Conservation (phyloP, 2,888 invertebrate species). For the Drosophila hamatofila region DNA sequence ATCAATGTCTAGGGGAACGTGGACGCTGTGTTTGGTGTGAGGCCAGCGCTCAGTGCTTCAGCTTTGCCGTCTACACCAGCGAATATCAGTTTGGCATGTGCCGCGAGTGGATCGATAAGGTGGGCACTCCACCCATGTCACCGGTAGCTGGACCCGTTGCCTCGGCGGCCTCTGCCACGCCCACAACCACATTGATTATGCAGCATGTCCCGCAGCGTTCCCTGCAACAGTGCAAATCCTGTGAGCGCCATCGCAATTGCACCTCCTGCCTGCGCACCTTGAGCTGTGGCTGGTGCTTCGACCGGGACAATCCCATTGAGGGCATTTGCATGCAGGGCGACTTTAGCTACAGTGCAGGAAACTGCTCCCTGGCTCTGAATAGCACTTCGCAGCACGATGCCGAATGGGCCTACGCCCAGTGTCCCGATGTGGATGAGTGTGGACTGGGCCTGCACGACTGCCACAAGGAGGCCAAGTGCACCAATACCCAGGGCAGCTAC, state of each 20-base stretch:
- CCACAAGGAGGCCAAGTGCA: conserved; percentile 95
- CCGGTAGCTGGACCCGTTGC: conserved; percentile 49
- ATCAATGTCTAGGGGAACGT: conserved; percentile 92
- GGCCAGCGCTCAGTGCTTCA: conserved; percentile 95
- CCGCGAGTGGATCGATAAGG: conserved; percentile 96
- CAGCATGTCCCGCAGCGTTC: conserved; percentile 70
- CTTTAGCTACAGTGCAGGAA: conserved; percentile 91
- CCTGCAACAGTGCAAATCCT: conserved; percentile 91
- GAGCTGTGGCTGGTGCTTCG: conserved; percentile 98
- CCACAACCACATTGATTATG: conserved; percentile 43
- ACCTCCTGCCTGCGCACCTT: conserved; percentile 92
- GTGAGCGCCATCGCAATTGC: conserved; percentile 91
- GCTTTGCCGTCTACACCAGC: conserved; percentile 97
- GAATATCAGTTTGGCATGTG: conserved; percentile 97
- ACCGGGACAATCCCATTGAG: conserved; percentile 93
- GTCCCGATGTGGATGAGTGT: conserved; percentile 98
- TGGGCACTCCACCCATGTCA: conserved; percentile 81
- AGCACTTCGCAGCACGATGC: conserved; percentile 87
- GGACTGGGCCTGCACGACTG: conserved; percentile 94
- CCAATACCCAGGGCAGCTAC: conserved; percentile 96
- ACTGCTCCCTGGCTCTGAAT: conserved; percentile 90
- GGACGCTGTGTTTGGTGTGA: conserved; percentile 98
- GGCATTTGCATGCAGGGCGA: conserved; percentile 95
- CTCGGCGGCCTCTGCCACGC: conserved; percentile 60
- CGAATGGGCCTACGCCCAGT: conserved; percentile 96